These are phyloP conservation scores for Ceyx melanurus DNA, from an alignment of 2,113 vertebrate species.

Conservation along the genomic window DNA sequence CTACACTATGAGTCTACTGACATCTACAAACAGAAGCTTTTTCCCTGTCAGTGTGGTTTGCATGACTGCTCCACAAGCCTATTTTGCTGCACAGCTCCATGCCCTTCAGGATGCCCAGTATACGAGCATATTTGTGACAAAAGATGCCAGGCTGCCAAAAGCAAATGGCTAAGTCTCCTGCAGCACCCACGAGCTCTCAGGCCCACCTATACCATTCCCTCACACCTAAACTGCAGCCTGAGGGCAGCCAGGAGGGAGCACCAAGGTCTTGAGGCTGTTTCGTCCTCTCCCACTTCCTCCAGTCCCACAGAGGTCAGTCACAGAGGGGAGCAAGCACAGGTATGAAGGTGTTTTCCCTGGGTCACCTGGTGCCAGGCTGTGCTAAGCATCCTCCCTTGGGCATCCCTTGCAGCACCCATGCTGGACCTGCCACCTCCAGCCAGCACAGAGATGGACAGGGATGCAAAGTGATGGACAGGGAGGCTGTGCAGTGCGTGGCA, in stretches of 20 bases:
- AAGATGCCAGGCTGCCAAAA: background rate
- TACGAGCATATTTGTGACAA: rapidly evolving
- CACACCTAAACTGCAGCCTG: background rate
- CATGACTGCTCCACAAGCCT: background rate
- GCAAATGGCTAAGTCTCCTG: background rate
- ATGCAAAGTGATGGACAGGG: background rate
- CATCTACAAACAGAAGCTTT: background rate
- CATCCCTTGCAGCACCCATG: background rate
- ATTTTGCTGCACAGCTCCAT: background rate
- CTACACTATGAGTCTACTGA: background rate
- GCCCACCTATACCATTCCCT: no score
- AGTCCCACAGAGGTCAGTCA: background rate
- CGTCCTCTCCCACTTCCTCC: background rate
- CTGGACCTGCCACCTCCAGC: background rate
- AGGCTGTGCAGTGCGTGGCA: constrained; percentile 50
- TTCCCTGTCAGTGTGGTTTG: background rate
- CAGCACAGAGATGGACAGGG: background rate
- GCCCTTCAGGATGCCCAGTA: rapidly evolving
- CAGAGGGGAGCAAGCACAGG: background rate
- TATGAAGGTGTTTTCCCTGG: background rate
- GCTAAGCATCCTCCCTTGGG: background rate
- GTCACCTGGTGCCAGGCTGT: background rate
- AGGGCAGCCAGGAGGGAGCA: background rate
- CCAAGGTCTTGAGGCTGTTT: background rate
- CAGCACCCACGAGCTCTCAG: background rate